Evolutionary conservation across 2,888 invertebrate species (phyloP), one percentile per base, ranked within the genome.

Genomic region (Pristionchus arcanus): DNA sequence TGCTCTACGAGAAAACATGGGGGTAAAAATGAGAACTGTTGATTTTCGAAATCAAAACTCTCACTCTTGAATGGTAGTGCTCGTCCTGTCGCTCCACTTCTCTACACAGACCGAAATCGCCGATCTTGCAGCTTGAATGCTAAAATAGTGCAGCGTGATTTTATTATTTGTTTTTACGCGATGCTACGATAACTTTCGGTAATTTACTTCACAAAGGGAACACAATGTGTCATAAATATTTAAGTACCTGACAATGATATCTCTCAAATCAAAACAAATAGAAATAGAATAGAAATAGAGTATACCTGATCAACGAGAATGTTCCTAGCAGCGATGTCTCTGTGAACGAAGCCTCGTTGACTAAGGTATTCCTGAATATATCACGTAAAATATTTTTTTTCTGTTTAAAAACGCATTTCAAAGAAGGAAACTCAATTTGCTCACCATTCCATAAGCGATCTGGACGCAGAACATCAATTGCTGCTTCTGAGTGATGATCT

Each of bases 401-500:
- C 49, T 19, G 31, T 37, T 34, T 34, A 7, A 77, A 81, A 42
- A 81, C 25, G 7, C 28, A 42, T 81, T 37, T 28, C 5, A 28
- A n/a, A 37, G 3, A 5, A 42, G 5, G 37, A 81, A 81, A n/a
- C 28, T 21, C 21, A 42, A 42, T 42, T 5, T 42, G 3, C 42
- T 81, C 31, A 87, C 87, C 68, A 87, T 25, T 68, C 87, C 87
- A 68, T 87, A 87, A 0, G 68, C 87, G 42, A 87, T 87, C 31
- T 87, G 87, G 19, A 87, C 87, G 53, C 42, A 66, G 68, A 87
- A 87, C 87, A 87, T 87, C 16, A 87, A 28, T 68, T 87, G 87
- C 28, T 87, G 66, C n/a, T 68, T 87, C 68, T 66, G 68, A 15
- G 87, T 87, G 68, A 87, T 87, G 87, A 87, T 87, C 87, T 68